Base-by-base conservation (phyloP, 2,113 vertebrate species). In the Gambusia affinis region DNA sequence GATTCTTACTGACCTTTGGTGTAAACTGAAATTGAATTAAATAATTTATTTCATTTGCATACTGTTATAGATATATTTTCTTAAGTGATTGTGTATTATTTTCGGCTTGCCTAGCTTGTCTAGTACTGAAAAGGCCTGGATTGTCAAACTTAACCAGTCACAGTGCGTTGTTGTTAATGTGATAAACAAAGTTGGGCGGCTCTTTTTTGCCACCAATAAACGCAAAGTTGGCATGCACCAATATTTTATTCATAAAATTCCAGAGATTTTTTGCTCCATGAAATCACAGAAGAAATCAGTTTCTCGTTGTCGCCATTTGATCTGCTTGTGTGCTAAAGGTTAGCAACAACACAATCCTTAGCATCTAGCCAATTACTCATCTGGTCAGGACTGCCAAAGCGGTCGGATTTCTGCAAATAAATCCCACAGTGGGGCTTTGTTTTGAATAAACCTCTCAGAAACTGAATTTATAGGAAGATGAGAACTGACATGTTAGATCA, bases 301-400 rank as follows among this genome's bases (percentile, higher is more conserved):
- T 0, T 19, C 27, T 37, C 47, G 29, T 15, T 54, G 47, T 31
- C 22, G 37, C 6, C 10, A 17, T 70, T 65, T n/a, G 60, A 33
- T 31, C 29, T 17, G 19, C 28, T 8, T 29, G 11, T n/a, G 54
- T 75, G 88, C 88, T 88, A 88, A 86, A 75, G 31, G 67, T 76
- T 89, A 91, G 92, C 87, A 63, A 79, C 83, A 62, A 29, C 42
- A 31, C 75, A 91, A 93, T 91, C 89, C 85, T 60, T 91, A 90
- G 90, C 92, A 92, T 91, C 90, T 80, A 80, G 89, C 75, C 72
- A 92, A 91, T 93, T 91, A 92, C 69, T 75, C 85, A 84, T 90
- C 86, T 86, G 87, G 68, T 72, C 24, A 39, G 61, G 47, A 62
- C 64, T 61, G 65, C 44, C 30, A 69, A 44, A 86, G 51, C 51